Evolutionary conservation across 2,113 vertebrate genomes (phyloP), one percentile per base, ranked within the genome.

Genomic region (Tragulus kanchil): DNA sequence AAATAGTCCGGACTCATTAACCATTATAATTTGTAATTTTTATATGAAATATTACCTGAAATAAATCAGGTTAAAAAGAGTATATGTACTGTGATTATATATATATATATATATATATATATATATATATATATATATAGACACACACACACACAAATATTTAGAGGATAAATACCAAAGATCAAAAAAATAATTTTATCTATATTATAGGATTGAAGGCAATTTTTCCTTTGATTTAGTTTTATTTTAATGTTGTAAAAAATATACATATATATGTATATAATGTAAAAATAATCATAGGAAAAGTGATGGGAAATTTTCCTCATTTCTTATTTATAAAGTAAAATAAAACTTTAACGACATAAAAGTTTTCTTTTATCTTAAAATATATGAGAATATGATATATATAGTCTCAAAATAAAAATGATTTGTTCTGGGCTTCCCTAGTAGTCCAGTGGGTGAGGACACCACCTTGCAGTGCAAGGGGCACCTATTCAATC

Each of bases 291-390:
- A 42, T 84, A 86, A 82, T 23, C 8, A 16, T 45, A 67, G 12
- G 19, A 83, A 77, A 1, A 61, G 9, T 5, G 13, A 52, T 13
- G 62, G 8, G 16, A 87, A 93, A 78, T 45, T n/a, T 45, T 85
- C 64, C 31, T 91, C 16, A 26, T 5, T 89, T 92, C 81, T 85
- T 42, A 89, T 36, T 89, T 90, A 21, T 48, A 83, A 79, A 58
- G 8, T 89, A 79, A 81, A 61, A 85, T 11, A 28, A 28, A 95
- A 92, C 61, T 89, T 82, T 58, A 96, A 62, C 82, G 28, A 92
- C 3, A 48, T 28, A 67, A 88, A 93, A 67, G n/a, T 45, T 78
- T 50, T 54, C 25, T 75, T 90, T 95, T 81, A 81, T 93, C 5
- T 75, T 82, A 59, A 42, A 87, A 90, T 54, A 84, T 85, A 16